These are phyloP conservation scores for Diadophis punctatus DNA, from an alignment of 2,113 vertebrate species.

Conservation along the genomic window DNA sequence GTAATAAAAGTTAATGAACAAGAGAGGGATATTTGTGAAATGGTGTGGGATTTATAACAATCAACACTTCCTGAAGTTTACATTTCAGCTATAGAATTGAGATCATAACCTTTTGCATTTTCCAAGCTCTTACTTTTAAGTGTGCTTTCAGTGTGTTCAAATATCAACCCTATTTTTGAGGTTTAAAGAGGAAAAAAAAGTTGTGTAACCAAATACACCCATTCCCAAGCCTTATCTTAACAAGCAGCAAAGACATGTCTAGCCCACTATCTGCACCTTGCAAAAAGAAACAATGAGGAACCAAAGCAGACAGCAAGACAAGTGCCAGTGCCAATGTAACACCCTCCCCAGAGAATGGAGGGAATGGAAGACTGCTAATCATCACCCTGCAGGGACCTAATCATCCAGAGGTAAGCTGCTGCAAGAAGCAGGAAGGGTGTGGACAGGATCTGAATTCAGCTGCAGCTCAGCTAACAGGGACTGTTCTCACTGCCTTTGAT, in stretches of 20 bases:
- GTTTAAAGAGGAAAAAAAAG: slow-evolving; percentile 45
- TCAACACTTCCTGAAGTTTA: background rate
- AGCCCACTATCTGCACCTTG: slow-evolving; percentile 68
- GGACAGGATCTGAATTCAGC: slow-evolving; percentile 78
- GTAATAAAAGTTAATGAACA: background rate
- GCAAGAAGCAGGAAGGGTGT: slow-evolving; percentile 84
- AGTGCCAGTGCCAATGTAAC: slow-evolving; percentile 24
- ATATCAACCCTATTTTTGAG: slow-evolving; percentile 34
- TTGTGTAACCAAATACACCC: slow-evolving; percentile 62
- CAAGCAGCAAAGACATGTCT: slow-evolving; percentile 68
- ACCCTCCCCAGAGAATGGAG: slow-evolving; percentile 54
- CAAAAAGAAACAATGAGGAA: slow-evolving; percentile 67
- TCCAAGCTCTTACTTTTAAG: background rate
- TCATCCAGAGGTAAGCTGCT: slow-evolving; percentile 69
- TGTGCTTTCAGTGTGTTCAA: slow-evolving; percentile 25
- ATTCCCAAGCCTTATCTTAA: slow-evolving; percentile 70
- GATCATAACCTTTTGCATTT: slow-evolving; percentile 23
- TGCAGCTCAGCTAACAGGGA: slow-evolving; percentile 70
- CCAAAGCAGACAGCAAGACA: slow-evolving; percentile 52
- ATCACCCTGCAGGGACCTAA: slow-evolving; percentile 69
- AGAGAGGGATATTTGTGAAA: background rate
- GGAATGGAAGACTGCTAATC: slow-evolving; percentile 49
- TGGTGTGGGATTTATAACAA: background rate
- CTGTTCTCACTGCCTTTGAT: slow-evolving; percentile 83
- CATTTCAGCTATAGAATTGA: background rate